phyloP scores from a whole-genome alignment of 2,797 vertebrate genomes.

The Helostoma temminkii region DNA sequence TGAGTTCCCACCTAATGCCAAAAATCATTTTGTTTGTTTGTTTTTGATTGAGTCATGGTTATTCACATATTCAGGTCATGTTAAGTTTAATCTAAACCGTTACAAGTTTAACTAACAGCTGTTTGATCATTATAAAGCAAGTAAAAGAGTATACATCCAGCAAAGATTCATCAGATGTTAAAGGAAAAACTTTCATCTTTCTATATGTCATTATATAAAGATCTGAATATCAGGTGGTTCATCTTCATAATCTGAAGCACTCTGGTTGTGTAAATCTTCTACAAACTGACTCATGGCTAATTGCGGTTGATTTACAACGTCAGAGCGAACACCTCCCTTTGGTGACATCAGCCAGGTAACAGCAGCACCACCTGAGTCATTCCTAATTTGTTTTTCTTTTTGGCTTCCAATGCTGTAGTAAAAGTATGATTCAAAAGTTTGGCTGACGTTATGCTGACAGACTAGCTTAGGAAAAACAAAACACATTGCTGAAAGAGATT shows the following conservation, averaged over 20 bases:
- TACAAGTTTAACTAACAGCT: no score
- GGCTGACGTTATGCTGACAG: not conserved
- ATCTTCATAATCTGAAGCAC: not conserved
- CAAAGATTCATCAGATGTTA: no score
- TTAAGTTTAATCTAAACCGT: no score
- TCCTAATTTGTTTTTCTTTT: not conserved
- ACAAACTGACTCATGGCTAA: conserved; percentile 1
- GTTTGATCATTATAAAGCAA: no score
- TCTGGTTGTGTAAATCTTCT: conserved; percentile 5
- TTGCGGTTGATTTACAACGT: not conserved
- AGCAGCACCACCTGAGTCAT: conserved; percentile 39
- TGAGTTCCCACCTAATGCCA: not conserved
- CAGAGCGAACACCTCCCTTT: conserved; percentile 16
- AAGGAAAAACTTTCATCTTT: no score
- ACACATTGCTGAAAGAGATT: not conserved
- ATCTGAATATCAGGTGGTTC: not conserved
- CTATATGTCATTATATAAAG: no score
- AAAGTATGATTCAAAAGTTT: not conserved
- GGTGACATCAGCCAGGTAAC: conserved; percentile 41
- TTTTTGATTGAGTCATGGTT: no score
- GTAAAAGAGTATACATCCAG: no score
- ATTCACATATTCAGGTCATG: no score
- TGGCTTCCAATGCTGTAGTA: not conserved
- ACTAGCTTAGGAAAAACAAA: not conserved
- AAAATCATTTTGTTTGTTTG: no score